A percentile compares a stretch with the other conserved stretches of the same genome.
These are phyloP conservation scores for Mesitornis unicolor DNA, from an alignment of 2,113 vertebrate genomes.

Conservation along the genomic window DNA sequence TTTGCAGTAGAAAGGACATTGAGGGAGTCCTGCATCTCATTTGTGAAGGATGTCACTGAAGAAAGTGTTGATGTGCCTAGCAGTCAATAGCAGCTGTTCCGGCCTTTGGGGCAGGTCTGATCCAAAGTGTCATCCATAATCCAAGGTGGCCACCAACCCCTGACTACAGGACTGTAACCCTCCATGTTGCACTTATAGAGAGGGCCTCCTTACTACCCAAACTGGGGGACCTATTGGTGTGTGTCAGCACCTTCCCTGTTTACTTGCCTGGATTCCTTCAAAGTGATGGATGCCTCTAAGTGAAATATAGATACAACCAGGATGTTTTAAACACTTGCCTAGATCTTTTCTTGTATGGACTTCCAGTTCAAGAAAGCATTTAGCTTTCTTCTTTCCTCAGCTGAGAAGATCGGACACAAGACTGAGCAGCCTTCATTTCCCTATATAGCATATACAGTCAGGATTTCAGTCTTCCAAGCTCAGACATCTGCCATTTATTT, in stretches of 20 bases:
- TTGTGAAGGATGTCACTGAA: not conserved
- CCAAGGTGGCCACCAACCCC: not conserved
- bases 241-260: not conserved
- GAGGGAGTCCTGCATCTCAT: not conserved
- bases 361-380: not conserved
- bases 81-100: not conserved
- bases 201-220: not conserved
- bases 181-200: not conserved
- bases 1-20: not conserved
- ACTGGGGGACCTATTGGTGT: not conserved
- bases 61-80: not conserved
- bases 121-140: not conserved
- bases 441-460: not conserved
- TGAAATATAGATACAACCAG: not conserved
- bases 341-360: not conserved
- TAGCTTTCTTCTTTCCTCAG: not conserved
- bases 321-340: not conserved
- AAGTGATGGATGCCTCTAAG: not conserved
- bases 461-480: not conserved
- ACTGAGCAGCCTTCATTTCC: not conserved
- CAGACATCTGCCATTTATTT: not conserved
- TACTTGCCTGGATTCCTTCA: rapidly evolving
- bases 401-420: not conserved
- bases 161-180: not conserved
- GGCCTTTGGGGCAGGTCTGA: not conserved